Evolutionary conservation across 2,797 vertebrate species (phyloP), one percentile per base, ranked within the genome.

Genomic region (Tokudaia tokunoshimensis): DNA sequence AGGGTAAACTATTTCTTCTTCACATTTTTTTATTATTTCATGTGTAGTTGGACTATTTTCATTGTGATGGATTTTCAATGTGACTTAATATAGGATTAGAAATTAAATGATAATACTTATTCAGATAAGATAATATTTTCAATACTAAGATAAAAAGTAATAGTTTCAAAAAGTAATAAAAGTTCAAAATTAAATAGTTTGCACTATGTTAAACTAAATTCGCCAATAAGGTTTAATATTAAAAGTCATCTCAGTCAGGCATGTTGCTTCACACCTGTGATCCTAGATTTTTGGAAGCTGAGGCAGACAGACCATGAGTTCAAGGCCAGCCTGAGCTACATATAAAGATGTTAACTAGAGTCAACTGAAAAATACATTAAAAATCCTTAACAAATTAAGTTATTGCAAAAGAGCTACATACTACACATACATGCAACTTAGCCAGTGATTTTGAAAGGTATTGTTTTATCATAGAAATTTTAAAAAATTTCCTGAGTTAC

Each of bases 341-440:
- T 47, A 72, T 41, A 14, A 29, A 76, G 37, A 15, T 9, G 7
- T 14, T 41, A 41, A 12, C 15, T 67, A 17, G 26, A 90, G 52
- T 37, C 44, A 31, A 52, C 15, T 67, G 34, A 41, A 67, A 79
- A 67, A 55, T 80, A 55, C 97, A 70, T 17, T 97, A 97, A 96
- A 52, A 98, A 95, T 96, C 76, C 90, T 92, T 97, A 97, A 61
- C 72, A 94, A 98, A 98, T 96, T 98, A 98, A 94, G 94, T 91
- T 70, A 98, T 97, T 97, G 61, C 95, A 97, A 96, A 79, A 90
- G 41, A 97, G 95, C 96, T 93, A 97, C 94, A 97, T 91, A 97
- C 96, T 96, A 12, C 1, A 14, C 83, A n/a, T 4, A 97, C 78
- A 91, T 72, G 81, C 31, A 97, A 97, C 81, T 80, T 20, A 97